phyloP scores from a whole-genome alignment of 2,888 invertebrate species.

The Heliconius erato region DNA sequence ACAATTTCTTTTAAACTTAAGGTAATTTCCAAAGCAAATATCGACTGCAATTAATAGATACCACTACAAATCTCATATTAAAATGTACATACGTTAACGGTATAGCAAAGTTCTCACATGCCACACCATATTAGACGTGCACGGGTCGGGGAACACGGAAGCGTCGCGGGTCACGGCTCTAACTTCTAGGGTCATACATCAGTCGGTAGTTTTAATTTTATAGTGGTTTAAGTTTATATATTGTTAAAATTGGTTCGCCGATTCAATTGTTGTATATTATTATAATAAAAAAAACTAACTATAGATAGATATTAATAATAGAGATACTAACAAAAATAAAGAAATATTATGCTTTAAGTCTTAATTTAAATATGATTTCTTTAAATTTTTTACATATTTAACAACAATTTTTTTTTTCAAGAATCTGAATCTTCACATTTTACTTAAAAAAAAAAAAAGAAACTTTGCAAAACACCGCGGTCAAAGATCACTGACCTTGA shows the following conservation, averaged over 20 bases:
- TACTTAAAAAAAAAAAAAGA: background rate
- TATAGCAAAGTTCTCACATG: conserved; percentile 39
- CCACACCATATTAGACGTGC: conserved; percentile 56
- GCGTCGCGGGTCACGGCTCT: conserved; percentile 51
- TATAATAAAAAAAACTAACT: too few species aligned
- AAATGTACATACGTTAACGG: conserved; percentile 35
- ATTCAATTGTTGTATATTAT: too few species aligned
- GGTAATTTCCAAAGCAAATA: background rate
- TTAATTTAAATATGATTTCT: too few species aligned
- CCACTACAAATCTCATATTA: conserved; percentile 25
- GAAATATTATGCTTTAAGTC: too few species aligned
- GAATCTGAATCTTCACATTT: background rate
- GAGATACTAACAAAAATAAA: too few species aligned
- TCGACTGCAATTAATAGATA: conserved; percentile 14
- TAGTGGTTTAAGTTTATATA: background rate
- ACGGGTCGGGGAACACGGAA: conserved; percentile 63
- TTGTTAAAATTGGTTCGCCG: background rate
- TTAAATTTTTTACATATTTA: too few species aligned
- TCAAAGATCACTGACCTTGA: conserved; percentile 72
- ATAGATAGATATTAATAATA: too few species aligned
- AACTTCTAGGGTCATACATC: conserved; percentile 46
- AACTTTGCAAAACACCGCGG: conserved; percentile 52
- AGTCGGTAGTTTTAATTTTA: conserved; percentile 16
- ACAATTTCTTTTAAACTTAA: background rate
- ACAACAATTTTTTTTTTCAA: too few species aligned